Evolutionary conservation across 2,113 vertebrate species (phyloP).

Genomic region (Tachuris rubrigastra): DNA sequence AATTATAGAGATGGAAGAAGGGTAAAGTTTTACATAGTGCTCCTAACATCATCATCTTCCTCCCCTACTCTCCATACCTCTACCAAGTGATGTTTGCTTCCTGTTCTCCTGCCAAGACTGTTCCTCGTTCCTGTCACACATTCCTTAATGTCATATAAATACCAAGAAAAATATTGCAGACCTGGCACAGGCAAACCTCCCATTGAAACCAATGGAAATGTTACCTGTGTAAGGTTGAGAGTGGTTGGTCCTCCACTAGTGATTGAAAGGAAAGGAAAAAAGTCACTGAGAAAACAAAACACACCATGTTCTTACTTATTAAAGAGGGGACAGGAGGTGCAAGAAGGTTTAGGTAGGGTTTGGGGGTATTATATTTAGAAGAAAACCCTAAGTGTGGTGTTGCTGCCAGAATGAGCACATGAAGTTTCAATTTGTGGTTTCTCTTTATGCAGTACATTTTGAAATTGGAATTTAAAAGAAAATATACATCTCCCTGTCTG

Average conservation of each 20-base stretch:
- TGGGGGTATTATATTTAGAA: conserved; percentile 27
- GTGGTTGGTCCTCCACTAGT: neutral
- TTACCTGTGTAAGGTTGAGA: neutral
- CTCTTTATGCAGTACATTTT: conserved; percentile 29
- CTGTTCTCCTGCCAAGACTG: neutral
- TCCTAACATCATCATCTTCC: neutral
- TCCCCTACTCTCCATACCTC: neutral
- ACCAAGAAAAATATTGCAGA: neutral
- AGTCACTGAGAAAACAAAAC: neutral
- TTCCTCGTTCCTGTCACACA: conserved; percentile 18
- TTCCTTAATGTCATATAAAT: conserved; percentile 24
- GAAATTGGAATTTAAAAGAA: conserved; percentile 60
- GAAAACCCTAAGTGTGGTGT: neutral
- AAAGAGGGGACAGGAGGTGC: neutral
- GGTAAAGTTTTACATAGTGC: neutral
- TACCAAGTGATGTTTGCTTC: neutral
- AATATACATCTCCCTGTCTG: conserved; percentile 50
- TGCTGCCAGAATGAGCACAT: conserved; percentile 29
- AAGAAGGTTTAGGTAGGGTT: conserved; percentile 14
- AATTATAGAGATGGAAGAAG: neutral
- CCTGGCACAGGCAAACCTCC: neutral
- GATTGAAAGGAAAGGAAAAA: neutral
- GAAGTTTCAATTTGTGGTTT: conserved; percentile 69
- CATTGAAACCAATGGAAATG: neutral
- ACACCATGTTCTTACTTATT: neutral